Evolutionary conservation across 1,140 invertebrate genomes (phyloP).

Genomic region (Halictus rubicundus): DNA sequence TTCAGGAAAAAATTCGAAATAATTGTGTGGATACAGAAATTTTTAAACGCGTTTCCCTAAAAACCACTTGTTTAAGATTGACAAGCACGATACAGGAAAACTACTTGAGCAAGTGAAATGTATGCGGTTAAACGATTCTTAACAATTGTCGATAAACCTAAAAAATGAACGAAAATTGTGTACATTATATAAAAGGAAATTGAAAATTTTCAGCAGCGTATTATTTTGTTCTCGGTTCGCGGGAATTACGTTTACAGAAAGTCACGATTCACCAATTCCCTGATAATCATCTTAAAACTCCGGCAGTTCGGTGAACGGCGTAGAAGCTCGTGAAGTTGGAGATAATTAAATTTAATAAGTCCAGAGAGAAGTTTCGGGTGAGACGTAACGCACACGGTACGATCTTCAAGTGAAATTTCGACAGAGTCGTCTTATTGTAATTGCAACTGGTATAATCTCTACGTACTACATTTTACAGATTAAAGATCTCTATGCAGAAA

Average conservation of each 20-base stretch:
- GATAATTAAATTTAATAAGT: constrained; percentile 42
- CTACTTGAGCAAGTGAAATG: no score
- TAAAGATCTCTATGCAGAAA: neutral
- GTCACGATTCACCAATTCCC: neutral
- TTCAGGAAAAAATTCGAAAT: no score
- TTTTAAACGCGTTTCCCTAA: no score
- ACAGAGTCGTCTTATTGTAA: neutral
- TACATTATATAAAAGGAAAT: no score
- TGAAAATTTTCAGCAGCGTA: no score
- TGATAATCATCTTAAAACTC: constrained; percentile 12
- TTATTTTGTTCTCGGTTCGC: no score
- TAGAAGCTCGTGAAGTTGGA: constrained; percentile 19
- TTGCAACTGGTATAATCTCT: constrained; percentile 10
- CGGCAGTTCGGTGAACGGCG: neutral
- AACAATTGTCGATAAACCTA: no score
- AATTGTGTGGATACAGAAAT: no score
- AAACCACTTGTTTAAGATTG: no score
- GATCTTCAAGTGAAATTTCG: constrained; percentile 2
- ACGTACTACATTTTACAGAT: neutral
- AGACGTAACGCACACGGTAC: neutral
- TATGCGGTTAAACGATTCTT: no score
- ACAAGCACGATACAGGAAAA: no score
- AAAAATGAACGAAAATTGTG: no score
- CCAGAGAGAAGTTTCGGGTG: constrained; percentile 21
- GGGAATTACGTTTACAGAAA: neutral